Conservation (phyloP, 2,113 vertebrate species). For the Scopus umbretta region DNA sequence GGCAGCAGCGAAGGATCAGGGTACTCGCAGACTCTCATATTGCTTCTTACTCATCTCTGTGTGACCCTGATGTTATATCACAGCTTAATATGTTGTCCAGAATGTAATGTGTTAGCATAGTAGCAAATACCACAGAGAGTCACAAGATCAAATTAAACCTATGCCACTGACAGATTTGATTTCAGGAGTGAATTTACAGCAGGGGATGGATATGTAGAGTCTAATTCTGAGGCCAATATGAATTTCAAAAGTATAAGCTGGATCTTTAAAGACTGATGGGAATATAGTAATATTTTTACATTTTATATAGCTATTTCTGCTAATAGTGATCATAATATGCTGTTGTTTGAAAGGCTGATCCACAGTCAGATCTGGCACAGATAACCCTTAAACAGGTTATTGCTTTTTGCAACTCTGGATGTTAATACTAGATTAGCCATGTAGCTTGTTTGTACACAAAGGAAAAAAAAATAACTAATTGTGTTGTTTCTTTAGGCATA, state of each 20-base stretch:
- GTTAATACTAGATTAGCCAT: not conserved
- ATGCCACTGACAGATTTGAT: not conserved
- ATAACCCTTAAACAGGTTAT: not conserved
- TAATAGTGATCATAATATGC: not conserved
- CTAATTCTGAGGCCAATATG: not conserved
- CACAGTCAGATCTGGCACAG: not conserved
- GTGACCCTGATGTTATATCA: constrained; percentile 45
- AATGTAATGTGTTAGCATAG: constrained; percentile 43
- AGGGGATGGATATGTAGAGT: not conserved
- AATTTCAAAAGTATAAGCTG: not conserved
- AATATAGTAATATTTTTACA: not conserved
- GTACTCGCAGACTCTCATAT: not conserved
- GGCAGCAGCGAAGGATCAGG: not conserved
- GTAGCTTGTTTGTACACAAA: not conserved
- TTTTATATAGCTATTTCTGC: not conserved
- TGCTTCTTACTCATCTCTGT: constrained; percentile 12
- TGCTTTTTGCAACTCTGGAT: not conserved
- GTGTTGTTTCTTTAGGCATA: not conserved
- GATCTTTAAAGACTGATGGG: not conserved
- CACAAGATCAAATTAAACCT: constrained; percentile 40
- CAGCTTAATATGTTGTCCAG: constrained; percentile 28
- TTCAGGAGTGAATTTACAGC: constrained; percentile 5
- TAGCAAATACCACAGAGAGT: constrained; percentile 1
- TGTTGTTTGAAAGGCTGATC: not conserved
- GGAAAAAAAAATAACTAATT: not conserved